Evolutionary conservation across 2,888 invertebrate genomes (phyloP), one percentile per base, ranked within the genome.

Genomic region (Sinodicranocentrus sp.): DNA sequence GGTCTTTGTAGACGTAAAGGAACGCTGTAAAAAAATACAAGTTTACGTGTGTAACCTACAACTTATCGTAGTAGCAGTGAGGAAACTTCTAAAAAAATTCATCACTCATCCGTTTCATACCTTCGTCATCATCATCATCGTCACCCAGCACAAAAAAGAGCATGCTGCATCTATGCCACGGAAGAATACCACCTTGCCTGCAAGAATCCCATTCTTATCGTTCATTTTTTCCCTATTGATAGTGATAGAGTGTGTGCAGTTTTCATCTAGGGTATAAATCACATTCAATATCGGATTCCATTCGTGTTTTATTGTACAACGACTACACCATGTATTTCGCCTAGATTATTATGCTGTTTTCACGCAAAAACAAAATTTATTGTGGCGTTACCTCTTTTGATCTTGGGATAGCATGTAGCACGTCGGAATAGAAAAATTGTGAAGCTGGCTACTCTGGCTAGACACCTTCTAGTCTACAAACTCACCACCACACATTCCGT

Each of bases 1-100:
- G n/a, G n/a, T n/a, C n/a, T n/a, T n/a, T n/a, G n/a, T n/a, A n/a
- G n/a, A n/a, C n/a, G n/a, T n/a, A n/a, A n/a, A n/a, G n/a, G n/a
- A 10, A 33, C 33, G 10, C 10, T 33, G 33, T 33, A 33, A 52
- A n/a, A n/a, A n/a, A 52, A 25, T 57, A n/a, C 25, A 57, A 25
- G 57, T 57, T 57, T 57, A 57, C 57, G 57, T 57, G 54, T 23
- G 57, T n/a, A n/a, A n/a, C n/a, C n/a, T n/a, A n/a, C n/a, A n/a
- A n/a, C n/a, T n/a, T n/a, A n/a, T n/a, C n/a, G n/a, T n/a, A n/a
- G n/a, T n/a, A 57, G 57, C 25, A 21, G 6, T 21, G 13, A 23
- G 19, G 57, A 23, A 57, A 25, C 25, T 57, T 57, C 57, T 13
- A 23, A 21, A n/a, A 57, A 57, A 57, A 25, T 57, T 25, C 57